phyloP scores from a whole-genome alignment of 2,888 invertebrate species.

The Himalopsyche anomala region DNA sequence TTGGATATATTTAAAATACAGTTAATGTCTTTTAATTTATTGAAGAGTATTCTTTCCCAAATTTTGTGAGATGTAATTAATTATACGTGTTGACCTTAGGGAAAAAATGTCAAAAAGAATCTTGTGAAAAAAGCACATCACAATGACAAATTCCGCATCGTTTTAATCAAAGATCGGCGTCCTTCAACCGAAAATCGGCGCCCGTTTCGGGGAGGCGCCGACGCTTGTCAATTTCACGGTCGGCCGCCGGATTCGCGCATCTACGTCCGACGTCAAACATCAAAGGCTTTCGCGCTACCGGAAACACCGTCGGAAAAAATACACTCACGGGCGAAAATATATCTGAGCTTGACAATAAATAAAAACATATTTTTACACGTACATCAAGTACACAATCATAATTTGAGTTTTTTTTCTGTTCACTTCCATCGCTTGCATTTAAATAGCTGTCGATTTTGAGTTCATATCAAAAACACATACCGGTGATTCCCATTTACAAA shows the following conservation, averaged over 20 bases:
- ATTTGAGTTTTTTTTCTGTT: no score
- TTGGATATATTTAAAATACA: no score
- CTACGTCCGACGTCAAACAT: constrained; percentile 42
- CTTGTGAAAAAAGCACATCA: neutral
- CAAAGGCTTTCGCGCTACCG: constrained; percentile 38
- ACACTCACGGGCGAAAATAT: constrained; percentile 28
- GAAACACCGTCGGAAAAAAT: constrained; percentile 38
- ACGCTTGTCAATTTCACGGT: constrained; percentile 43
- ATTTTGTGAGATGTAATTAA: constrained; percentile 14
- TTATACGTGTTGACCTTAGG: constrained; percentile 37
- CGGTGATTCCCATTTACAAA: no score
- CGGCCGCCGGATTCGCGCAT: constrained; percentile 43
- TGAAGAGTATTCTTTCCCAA: neutral
- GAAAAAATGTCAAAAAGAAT: constrained; percentile 19
- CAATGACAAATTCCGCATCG: constrained; percentile 43
- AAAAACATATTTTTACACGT: neutral
- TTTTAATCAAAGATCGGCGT: constrained; percentile 42
- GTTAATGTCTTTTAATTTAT: no score
- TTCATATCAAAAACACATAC: no score
- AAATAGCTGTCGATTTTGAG: no score
- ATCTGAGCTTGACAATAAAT: neutral
- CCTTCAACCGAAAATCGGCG: constrained; percentile 42
- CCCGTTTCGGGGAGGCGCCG: constrained; percentile 39
- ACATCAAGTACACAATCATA: no score
- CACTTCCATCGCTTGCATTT: no score